phyloP scores from a whole-genome alignment of 2,113 vertebrate genomes.

The Phalacrocorax aristotelis region DNA sequence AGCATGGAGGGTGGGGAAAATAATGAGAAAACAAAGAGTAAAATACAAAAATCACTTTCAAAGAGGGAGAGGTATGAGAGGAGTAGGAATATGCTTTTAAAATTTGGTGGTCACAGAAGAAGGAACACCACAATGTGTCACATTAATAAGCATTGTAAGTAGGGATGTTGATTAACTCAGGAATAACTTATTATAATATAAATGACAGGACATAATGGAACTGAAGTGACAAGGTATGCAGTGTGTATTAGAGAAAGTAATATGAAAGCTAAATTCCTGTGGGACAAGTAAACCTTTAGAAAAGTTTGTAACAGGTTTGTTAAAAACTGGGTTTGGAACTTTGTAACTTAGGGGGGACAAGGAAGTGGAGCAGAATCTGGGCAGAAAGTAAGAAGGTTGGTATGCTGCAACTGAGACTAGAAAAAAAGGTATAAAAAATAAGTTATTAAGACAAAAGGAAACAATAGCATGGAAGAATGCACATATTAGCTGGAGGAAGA shows the following conservation, averaged over 20 bases:
- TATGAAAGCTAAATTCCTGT: slow-evolving; percentile 50
- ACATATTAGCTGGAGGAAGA: background rate
- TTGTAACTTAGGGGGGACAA: background rate
- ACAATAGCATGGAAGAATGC: background rate
- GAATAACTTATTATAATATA: slow-evolving; percentile 64
- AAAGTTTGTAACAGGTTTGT: background rate
- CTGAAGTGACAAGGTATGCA: slow-evolving; percentile 56
- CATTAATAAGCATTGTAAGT: slow-evolving; percentile 41
- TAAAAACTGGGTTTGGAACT: background rate
- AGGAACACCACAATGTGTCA: slow-evolving; percentile 19
- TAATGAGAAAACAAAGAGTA: background rate
- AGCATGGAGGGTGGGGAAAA: background rate
- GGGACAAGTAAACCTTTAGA: slow-evolving; percentile 42
- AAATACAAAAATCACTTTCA: background rate
- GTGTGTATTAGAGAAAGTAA: slow-evolving; percentile 59
- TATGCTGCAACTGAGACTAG: background rate
- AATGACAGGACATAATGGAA: slow-evolving; percentile 69
- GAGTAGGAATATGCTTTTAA: background rate
- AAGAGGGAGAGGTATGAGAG: background rate
- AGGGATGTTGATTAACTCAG: slow-evolving; percentile 45
- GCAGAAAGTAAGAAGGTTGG: background rate
- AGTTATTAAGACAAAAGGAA: background rate
- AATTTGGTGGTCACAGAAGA: slow-evolving; percentile 50
- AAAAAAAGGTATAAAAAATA: background rate
- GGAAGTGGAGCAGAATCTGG: background rate